These are phyloP conservation scores for Torymus auratus DNA, from an alignment of 2,888 invertebrate species.

Conservation along the genomic window DNA sequence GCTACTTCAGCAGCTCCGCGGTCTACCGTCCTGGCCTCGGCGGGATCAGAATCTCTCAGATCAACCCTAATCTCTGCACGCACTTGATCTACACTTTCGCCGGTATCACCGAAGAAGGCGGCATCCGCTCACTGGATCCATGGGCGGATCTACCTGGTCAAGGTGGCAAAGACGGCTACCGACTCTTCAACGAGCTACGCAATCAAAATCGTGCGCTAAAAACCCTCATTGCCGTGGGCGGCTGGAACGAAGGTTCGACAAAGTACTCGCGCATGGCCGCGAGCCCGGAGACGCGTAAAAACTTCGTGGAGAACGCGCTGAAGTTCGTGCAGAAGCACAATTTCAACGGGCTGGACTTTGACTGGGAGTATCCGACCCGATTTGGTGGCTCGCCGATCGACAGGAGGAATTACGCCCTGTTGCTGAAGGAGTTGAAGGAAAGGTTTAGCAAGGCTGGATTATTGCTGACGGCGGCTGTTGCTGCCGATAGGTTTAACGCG, in stretches of 20 bases:
- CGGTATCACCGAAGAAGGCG: constrained; percentile 79
- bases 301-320: constrained; percentile 80
- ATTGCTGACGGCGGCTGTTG: constrained; percentile 75
- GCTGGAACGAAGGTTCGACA: constrained; percentile 82
- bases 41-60: constrained; percentile 82
- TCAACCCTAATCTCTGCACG: constrained; percentile 84
- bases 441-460: constrained; percentile 78
- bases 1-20: constrained; percentile 88
- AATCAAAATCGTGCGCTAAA: constrained; percentile 78
- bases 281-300: constrained; percentile 73
- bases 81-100: constrained; percentile 87
- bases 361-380: constrained; percentile 85
- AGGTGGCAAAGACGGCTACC: constrained; percentile 5
- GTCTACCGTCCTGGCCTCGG: constrained; percentile 83
- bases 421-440: constrained; percentile 79
- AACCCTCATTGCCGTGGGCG: constrained; percentile 82
- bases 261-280: constrained; percentile 77
- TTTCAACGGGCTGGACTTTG: constrained; percentile 85
- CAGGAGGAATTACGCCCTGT: constrained; percentile 77
- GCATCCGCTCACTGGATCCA: neutral
- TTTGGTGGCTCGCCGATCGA: constrained; percentile 78
- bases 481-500: constrained; percentile 77
- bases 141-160: neutral
- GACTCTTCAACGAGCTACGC: constrained; percentile 76
- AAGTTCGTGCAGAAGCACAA: constrained; percentile 78